Evolutionary conservation across 2,797 vertebrate genomes (phyloP).

Genomic region (Hephaestus fuliginosus): DNA sequence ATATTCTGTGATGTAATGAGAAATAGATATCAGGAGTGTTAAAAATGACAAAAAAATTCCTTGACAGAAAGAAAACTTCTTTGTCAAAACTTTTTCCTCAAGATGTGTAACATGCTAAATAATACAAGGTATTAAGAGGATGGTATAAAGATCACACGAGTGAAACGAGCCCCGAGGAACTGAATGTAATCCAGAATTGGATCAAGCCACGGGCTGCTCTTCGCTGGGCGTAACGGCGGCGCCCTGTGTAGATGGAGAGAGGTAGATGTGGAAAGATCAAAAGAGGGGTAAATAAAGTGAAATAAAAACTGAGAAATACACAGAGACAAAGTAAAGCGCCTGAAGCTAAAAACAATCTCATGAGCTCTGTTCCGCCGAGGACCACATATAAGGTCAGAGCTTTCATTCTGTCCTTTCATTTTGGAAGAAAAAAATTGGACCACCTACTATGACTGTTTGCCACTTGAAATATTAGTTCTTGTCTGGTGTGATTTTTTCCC

Average conservation of each 20-base stretch:
- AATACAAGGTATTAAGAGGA: constrained; percentile 10
- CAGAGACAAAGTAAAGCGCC: constrained; percentile 64
- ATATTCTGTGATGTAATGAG: not conserved
- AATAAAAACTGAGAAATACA: constrained; percentile 65
- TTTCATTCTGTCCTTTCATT: constrained; percentile 74
- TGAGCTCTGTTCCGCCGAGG: constrained; percentile 50
- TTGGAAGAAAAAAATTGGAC: constrained; percentile 47
- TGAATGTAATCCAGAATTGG: constrained; percentile 26
- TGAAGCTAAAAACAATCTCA: constrained; percentile 68
- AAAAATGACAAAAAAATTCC: constrained; percentile 19
- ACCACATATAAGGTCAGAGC: constrained; percentile 60
- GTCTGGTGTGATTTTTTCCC: constrained; percentile 41
- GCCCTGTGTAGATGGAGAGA: constrained; percentile 22
- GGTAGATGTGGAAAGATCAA: constrained; percentile 59
- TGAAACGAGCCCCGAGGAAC: constrained; percentile 27
- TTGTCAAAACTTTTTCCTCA: not conserved
- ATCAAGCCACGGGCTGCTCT: constrained; percentile 39
- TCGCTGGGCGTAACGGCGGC: constrained; percentile 3
- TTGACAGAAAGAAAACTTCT: constrained; percentile 5
- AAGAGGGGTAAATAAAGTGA: constrained; percentile 62
- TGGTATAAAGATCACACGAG: constrained; percentile 28
- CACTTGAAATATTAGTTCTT: constrained; percentile 61
- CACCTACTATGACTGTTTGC: constrained; percentile 65
- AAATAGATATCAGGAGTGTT: constrained; percentile 1
- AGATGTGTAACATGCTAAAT: constrained; percentile 24